Evolutionary conservation across 2,113 vertebrate species (phyloP).

Genomic region (Ariopsis seemanni): DNA sequence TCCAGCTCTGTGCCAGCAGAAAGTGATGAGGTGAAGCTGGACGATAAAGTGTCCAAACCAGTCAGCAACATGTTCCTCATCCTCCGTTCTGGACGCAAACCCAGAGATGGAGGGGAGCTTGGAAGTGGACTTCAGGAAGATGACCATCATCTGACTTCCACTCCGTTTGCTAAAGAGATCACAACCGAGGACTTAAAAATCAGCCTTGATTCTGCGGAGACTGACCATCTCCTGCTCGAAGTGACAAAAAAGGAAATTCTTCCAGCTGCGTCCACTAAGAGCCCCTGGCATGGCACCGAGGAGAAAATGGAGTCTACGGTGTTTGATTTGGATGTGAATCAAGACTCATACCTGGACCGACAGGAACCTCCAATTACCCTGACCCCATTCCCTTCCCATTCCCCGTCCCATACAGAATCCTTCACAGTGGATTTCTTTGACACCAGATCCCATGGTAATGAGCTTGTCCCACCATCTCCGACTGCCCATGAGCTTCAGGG

Average conservation of each 20-base stretch:
- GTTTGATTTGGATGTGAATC: constrained; percentile 49
- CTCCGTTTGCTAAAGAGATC: constrained; percentile 37
- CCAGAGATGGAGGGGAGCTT: constrained; percentile 71
- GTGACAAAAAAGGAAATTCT: constrained; percentile 61
- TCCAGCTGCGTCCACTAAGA: constrained; percentile 59
- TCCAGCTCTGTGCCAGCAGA: constrained; percentile 60
- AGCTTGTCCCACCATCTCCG: constrained; percentile 66
- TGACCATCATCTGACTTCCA: not conserved
- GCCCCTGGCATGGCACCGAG: constrained; percentile 64
- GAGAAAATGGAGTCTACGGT: constrained; percentile 65
- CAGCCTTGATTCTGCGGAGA: constrained; percentile 69
- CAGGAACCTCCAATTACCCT: constrained; percentile 52
- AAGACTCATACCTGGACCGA: constrained; percentile 51
- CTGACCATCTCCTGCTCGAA: constrained; percentile 64
- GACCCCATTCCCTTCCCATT: constrained; percentile 52
- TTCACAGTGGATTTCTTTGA: constrained; percentile 85
- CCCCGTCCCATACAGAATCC: constrained; percentile 64
- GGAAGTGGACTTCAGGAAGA: constrained; percentile 76
- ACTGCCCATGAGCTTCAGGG: constrained; percentile 72
- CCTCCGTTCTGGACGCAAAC: constrained; percentile 54
- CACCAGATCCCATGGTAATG: constrained; percentile 67
- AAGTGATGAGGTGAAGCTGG: constrained; percentile 54
- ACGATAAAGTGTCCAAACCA: constrained; percentile 49
- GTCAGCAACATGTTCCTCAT: constrained; percentile 55
- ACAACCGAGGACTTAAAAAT: constrained; percentile 54